phyloP scores from a whole-genome alignment of 2,797 vertebrate species.

The Gymnopithys bicolor region DNA sequence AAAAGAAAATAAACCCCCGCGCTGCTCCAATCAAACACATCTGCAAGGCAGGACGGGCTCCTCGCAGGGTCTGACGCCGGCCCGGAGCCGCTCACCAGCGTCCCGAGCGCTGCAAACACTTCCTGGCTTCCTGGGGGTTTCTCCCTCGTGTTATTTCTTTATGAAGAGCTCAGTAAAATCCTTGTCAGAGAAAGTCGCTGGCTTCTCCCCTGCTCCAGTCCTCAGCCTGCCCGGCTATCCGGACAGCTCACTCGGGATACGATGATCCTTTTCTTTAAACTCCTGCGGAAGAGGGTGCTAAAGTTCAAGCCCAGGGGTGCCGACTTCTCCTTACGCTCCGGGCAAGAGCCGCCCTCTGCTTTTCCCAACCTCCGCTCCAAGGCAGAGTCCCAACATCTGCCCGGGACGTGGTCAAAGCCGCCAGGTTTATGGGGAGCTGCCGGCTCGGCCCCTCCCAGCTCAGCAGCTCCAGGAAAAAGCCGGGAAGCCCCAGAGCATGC shows the following conservation, averaged over 20 bases:
- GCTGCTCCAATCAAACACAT: conserved; percentile 29
- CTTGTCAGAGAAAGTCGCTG: background rate
- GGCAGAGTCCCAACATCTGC: conserved; percentile 77
- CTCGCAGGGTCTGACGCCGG: background rate
- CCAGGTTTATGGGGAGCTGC: conserved; percentile 72
- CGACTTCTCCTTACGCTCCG: background rate
- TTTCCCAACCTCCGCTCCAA: background rate
- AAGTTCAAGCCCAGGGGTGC: conserved; percentile 46
- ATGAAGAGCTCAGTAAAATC: background rate
- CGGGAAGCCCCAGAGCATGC: conserved; percentile 26
- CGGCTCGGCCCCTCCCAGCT: conserved; percentile 72
- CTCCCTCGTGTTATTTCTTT: background rate
- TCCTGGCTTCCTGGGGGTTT: background rate
- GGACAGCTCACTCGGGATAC: background rate
- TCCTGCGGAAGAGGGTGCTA: conserved; percentile 54
- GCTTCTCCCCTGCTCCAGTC: background rate
- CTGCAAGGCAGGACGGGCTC: conserved; percentile 39
- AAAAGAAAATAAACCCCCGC: conserved; percentile 21
- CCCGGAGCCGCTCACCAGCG: background rate
- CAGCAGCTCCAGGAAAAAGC: conserved; percentile 49
- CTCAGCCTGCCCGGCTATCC: background rate
- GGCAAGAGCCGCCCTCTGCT: background rate
- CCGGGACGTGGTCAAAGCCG: conserved; percentile 22
- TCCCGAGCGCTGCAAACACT: background rate
- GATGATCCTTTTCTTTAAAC: background rate